Base-by-base conservation (phyloP, 2,113 vertebrate species). In the Pygathrix nemaeus region DNA sequence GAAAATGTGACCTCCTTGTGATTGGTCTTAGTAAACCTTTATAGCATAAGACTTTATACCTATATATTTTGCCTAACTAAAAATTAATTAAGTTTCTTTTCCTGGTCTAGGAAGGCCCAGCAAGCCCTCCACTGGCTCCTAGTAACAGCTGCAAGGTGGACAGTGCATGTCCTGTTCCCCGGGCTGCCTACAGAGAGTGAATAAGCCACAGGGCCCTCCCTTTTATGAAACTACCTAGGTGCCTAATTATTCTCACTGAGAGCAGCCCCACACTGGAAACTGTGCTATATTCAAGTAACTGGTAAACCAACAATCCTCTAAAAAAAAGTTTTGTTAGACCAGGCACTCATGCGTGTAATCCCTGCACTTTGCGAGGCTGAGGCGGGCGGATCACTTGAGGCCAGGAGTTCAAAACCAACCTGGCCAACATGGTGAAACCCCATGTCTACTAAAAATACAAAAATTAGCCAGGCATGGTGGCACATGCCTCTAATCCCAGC, bases 51-150 rank as follows among this genome's bases (percentile, higher is more conserved):
- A 76, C 1, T n/a, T 70, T 30, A 5, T 20, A 20, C 66, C 5
- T 81, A 70, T 86, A 86, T 89, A 86, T 91, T 94, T 55, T 72
- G 73, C 52, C 40, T 89, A 48, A 95, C 86, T 95, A 89, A 95
- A 84, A 5, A 75, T 84, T 45, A 79, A 79, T 66, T 82, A 59
- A 59, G 72, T 57, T 82, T 35, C 38, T 25, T 38, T 86, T 64
- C 23, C 18, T n/a, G 10, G 20, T 50, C 52, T 40, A 25, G 12
- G 21, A 86, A 70, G 57, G 8, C 38, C 38, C 43, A 88, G 70
- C 12, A 75, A 23, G 52, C 30, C 30, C 59, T 52, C 21, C 1
- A 1, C 0, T 8, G 73, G 18, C 18, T 70, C 9, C 64, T 79
- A 48, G 40, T 8, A 61, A 50, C 45, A 93, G 43, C 76, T 10